Evolutionary conservation across 2,797 vertebrate genomes (phyloP).

Genomic region (Carcharodon carcharias): DNA sequence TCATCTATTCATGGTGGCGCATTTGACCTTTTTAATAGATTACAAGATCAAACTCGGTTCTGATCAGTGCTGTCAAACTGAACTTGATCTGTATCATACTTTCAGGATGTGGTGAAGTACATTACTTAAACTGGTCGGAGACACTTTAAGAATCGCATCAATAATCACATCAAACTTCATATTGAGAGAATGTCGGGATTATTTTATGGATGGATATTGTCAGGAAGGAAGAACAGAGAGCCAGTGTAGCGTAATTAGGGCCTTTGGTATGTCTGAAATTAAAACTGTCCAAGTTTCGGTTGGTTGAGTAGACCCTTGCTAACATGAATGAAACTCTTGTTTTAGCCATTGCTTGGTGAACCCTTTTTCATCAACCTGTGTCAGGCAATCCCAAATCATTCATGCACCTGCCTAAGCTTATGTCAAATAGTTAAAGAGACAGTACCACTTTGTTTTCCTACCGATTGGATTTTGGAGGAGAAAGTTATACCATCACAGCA

Average conservation of each 20-base stretch:
- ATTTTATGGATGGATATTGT: not conserved
- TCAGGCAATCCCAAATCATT: constrained; percentile 22
- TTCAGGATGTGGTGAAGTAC: not conserved
- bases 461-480: not conserved
- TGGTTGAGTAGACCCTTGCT: constrained; percentile 31
- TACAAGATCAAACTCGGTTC: not conserved
- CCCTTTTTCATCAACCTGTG: not conserved
- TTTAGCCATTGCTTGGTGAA: not conserved
- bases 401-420: not conserved
- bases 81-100: not conserved
- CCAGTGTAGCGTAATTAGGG: not conserved
- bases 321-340: constrained; percentile 29
- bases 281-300: constrained; percentile 17
- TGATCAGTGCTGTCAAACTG: not conserved
- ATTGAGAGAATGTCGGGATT: not conserved
- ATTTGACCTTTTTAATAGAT: not conserved
- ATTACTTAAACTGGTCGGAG: not conserved
- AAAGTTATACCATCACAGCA: not conserved
- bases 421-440: not conserved
- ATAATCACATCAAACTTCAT: not conserved
- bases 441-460: not conserved
- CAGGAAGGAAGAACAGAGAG: not conserved
- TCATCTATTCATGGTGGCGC: not conserved
- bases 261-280: constrained; percentile 16
- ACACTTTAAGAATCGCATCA: not conserved